Percentiles rank a stretch among this genome's conserved stretches.
Conservation (phyloP, 2,113 vertebrate genomes). For the Carettochelys insculpta region DNA sequence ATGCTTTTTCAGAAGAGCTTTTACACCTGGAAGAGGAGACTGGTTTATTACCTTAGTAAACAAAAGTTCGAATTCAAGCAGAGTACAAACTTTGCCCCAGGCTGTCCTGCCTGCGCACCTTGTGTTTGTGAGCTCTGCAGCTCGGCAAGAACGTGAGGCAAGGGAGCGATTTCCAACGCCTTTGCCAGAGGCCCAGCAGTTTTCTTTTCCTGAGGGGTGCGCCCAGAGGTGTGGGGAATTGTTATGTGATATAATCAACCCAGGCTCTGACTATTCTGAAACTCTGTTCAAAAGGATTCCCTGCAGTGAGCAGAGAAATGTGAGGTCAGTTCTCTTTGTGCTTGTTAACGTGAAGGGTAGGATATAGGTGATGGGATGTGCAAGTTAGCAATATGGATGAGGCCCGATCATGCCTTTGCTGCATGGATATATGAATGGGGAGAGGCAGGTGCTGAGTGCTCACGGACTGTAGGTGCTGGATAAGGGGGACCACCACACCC, state of each 20-base stretch:
- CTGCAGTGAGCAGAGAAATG: neutral
- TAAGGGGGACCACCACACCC: too few relatives aligned
- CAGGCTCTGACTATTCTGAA: neutral
- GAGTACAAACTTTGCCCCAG: constrained; percentile 85
- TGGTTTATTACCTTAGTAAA: constrained; percentile 83
- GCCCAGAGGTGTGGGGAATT: neutral
- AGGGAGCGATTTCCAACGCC: constrained; percentile 35
- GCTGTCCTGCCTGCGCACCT: constrained; percentile 79
- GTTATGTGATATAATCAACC: constrained; percentile 19
- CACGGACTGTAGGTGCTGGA: too few relatives aligned
- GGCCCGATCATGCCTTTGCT: neutral
- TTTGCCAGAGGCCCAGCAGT: constrained; percentile 50
- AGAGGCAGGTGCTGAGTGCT: constrained; percentile 1
- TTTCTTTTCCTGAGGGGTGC: neutral
- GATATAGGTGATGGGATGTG: neutral
- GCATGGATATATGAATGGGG: neutral
- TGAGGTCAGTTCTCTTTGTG: neutral
- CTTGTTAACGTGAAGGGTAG: too few relatives aligned
- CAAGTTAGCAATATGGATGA: neutral
- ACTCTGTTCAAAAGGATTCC: constrained; percentile 24
- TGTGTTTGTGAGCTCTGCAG: constrained; percentile 76
- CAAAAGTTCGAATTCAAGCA: constrained; percentile 82
- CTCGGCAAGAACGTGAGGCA: constrained; percentile 66
- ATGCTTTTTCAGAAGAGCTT: constrained; percentile 82
- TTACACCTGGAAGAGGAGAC: constrained; percentile 83